These are phyloP conservation scores for Percopsis transmontana DNA, from an alignment of 2,113 vertebrate genomes.

Conservation along the genomic window DNA sequence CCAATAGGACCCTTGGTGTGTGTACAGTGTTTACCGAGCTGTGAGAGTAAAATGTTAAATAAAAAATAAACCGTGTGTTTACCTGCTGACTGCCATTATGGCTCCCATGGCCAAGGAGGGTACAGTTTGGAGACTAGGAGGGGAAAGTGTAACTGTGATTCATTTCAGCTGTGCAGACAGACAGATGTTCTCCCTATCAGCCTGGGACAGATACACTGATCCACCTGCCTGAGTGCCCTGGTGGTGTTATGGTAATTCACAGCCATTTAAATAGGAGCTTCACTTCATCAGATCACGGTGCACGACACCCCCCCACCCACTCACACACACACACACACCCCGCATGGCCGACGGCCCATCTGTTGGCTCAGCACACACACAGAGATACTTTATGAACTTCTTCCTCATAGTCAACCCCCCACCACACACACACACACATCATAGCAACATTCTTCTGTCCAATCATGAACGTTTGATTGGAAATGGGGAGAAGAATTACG, in stretches of 20 bases:
- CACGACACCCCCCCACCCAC: slow-evolving; percentile 56
- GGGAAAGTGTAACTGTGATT: slow-evolving; percentile 9
- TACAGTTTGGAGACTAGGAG: neutral
- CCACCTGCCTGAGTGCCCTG: slow-evolving; percentile 25
- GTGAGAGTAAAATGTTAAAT: too few species aligned
- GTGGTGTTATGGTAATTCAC: slow-evolving; percentile 48
- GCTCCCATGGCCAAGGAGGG: too few species aligned
- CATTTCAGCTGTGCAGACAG: slow-evolving; percentile 34
- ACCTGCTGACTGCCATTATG: too few species aligned
- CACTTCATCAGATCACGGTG: slow-evolving; percentile 46
- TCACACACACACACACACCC: slow-evolving; percentile 23
- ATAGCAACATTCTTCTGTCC: slow-evolving; percentile 31
- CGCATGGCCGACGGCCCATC: too few species aligned
- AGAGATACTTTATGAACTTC: slow-evolving; percentile 11
- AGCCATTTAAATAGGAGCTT: slow-evolving; percentile 59
- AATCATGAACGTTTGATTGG: slow-evolving; percentile 65
- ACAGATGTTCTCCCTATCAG: slow-evolving; percentile 49
- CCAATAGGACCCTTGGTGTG: too few species aligned
- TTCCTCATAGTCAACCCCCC: neutral
- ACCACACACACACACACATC: neutral
- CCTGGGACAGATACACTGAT: slow-evolving; percentile 29
- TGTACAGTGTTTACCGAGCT: too few species aligned
- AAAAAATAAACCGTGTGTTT: too few species aligned
- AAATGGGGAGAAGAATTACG: slow-evolving; percentile 65
- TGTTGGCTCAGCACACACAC: slow-evolving; percentile 21